A percentile compares a stretch with the other conserved stretches of the same genome.
Conservation (phyloP, 2,113 vertebrate species). For the Myotis lucifugus region DNA sequence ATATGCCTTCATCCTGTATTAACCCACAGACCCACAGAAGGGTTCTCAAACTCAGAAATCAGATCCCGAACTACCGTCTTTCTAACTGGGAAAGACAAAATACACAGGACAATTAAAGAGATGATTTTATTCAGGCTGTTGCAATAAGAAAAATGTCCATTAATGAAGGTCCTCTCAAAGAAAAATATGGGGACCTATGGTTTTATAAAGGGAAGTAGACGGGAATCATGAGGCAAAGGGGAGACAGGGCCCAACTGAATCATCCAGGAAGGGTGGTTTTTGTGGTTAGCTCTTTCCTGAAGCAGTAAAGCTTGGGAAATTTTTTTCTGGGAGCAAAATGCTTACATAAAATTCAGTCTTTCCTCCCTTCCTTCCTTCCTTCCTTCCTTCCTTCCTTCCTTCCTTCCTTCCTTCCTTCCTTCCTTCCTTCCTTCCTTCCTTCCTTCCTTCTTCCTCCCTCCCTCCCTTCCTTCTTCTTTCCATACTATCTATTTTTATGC, state of each 20-base stretch:
- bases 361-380: background rate
- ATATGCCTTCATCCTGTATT: background rate
- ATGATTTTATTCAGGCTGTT: background rate
- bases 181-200: background rate
- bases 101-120: background rate
- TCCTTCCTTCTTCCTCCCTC: background rate
- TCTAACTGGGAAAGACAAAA: background rate
- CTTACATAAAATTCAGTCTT: background rate
- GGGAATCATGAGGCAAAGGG: background rate
- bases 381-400: background rate
- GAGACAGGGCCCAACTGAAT: background rate
- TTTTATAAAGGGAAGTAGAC: background rate
- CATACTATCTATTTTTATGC: background rate
- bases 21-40: background rate
- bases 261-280: background rate
- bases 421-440: too few species aligned
- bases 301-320: background rate
- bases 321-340: background rate
- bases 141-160: slow-evolving; percentile 9
- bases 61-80: background rate
- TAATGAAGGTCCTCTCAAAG: slow-evolving; percentile 5
- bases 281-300: background rate
- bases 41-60: background rate
- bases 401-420: too few species aligned
- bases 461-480: background rate